These are phyloP conservation scores for Colius striatus DNA, from an alignment of 2,113 vertebrate genomes.

Conservation along the genomic window DNA sequence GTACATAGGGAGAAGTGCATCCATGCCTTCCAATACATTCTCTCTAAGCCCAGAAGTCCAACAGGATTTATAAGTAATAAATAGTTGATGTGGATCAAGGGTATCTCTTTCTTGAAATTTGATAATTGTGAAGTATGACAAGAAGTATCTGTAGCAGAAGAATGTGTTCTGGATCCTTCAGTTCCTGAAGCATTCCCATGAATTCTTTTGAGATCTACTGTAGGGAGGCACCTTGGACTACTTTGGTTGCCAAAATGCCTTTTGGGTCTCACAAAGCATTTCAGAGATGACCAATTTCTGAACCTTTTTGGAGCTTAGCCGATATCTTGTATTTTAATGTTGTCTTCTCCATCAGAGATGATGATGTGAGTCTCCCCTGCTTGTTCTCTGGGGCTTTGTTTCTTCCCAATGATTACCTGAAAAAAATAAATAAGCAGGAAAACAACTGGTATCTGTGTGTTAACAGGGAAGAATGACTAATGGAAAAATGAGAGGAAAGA, in stretches of 20 bases:
- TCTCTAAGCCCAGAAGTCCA: background rate
- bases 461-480: slow-evolving; percentile 25
- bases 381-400: slow-evolving; percentile 11
- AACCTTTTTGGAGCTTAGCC: background rate
- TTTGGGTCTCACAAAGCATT: background rate
- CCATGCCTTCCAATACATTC: background rate
- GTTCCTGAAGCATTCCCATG: background rate
- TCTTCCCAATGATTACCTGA: slow-evolving; percentile 2
- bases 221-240: background rate
- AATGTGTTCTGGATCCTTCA: background rate
- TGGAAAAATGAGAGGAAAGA: slow-evolving; percentile 29
- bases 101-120: background rate
- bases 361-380: background rate
- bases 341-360: background rate
- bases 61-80: background rate
- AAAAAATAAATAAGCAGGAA: slow-evolving; percentile 39
- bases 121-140: background rate
- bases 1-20: background rate
- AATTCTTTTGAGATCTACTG: background rate
- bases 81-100: background rate
- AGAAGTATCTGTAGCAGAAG: background rate
- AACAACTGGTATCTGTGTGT: background rate
- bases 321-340: background rate
- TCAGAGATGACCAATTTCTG: background rate
- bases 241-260: background rate